Base-by-base conservation (phyloP, 2,888 invertebrate genomes). In the Schizotus pectinicornis region DNA sequence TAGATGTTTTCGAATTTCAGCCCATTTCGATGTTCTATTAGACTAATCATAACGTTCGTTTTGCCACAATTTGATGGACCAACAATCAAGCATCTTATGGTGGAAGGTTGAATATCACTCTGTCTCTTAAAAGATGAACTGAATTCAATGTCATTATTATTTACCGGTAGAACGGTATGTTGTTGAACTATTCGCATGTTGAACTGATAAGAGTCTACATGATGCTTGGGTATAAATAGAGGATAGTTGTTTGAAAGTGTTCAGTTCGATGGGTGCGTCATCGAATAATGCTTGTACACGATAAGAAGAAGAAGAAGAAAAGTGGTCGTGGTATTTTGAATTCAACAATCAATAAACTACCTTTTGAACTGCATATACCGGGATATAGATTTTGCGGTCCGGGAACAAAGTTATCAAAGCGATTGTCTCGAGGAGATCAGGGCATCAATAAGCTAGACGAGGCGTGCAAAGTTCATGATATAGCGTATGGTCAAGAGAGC, bases 401-500 rank as follows among this genome's bases (percentile, higher is more conserved):
- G 53, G 64, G 64, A 6, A 69, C 71, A 5, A 70, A 69, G 47
- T 42, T 75, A 37, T 22, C 61, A 9, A 52, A 71, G 54, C 42
- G 75, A 22, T 48, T 76, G 12, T 56, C 48, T 13, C 56, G 77
- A 31, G 74, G 74, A 12, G 77, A 79, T 63, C 51, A 14, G 35
- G 77, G 77, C 6, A 62, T 72, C 6, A 74, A 75, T 62, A 46
- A 51, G 6, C 58, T 77, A 34, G 76, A 77, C 61, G 62, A 59
- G 34, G 74, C 73, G 11, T 75, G 74, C 61, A 72, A 69, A 51
- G 50, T 69, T 14, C 76, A 76, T 62, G 75, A 77, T 63, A 75
- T 76, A 34, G 69, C 72, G 1, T 76, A 76, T 58, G 53, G 56
- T 6, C 42, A 61, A 37, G n/a, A 43, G 13, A 57, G 38, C 13